These are phyloP conservation scores for Synaphobranchus kaupii DNA, from an alignment of 2,797 vertebrate species.

Conservation along the genomic window DNA sequence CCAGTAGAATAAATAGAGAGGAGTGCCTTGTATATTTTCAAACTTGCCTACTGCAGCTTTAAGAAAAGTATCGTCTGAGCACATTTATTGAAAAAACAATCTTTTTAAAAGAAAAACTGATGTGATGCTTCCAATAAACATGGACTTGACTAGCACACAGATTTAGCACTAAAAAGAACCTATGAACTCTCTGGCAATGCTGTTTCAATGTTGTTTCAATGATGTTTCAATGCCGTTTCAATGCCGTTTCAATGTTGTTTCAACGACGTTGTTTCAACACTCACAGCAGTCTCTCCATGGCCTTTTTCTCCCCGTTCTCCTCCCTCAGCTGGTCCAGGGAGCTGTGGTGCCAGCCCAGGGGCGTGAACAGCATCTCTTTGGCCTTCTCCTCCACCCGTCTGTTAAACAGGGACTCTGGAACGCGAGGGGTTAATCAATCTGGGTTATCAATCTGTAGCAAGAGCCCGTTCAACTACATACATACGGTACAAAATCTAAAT, in stretches of 20 bases:
- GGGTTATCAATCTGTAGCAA: background rate
- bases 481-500: background rate
- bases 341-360: conserved; percentile 96
- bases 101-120: no score
- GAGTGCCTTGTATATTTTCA: no score
- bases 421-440: background rate
- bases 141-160: background rate
- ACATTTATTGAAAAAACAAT: no score
- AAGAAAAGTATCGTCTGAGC: no score
- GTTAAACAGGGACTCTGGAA: conserved; percentile 93
- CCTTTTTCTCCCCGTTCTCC: conserved; percentile 97
- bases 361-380: conserved; percentile 94
- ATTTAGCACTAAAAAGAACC: background rate
- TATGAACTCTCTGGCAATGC: background rate
- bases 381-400: conserved; percentile 96
- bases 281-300: conserved; percentile 98
- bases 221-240: background rate
- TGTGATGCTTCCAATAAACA: no score
- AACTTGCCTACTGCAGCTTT: no score
- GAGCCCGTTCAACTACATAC: background rate
- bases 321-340: conserved; percentile 93
- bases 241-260: background rate
- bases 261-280: conserved; percentile 45
- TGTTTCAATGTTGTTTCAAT: background rate
- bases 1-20: no score